phyloP scores from a whole-genome alignment of 2,113 vertebrate species.

The Macquaria australasica region DNA sequence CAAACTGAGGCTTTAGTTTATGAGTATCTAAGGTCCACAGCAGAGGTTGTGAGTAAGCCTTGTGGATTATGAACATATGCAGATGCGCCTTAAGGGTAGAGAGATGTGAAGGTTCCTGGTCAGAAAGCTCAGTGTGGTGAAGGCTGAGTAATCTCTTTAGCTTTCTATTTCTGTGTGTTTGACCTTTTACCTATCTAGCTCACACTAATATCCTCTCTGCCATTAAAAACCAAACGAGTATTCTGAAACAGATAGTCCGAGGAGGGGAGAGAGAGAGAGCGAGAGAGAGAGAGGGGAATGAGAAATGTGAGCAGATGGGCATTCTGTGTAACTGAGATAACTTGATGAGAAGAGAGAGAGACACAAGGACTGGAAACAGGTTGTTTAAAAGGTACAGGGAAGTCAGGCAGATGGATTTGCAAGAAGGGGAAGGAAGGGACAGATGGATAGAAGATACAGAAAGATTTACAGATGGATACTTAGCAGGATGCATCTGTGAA shows the following conservation, averaged over 20 bases:
- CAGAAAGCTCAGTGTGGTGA: constrained; percentile 70
- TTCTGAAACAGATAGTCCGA: constrained; percentile 37
- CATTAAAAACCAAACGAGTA: constrained; percentile 67
- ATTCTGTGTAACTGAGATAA: constrained; percentile 59
- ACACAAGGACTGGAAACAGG: constrained; percentile 35
- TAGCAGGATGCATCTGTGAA: constrained; percentile 59
- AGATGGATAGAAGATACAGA: constrained; percentile 61
- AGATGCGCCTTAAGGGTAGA: constrained; percentile 70
- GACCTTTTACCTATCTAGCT: constrained; percentile 70
- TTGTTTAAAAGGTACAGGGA: constrained; percentile 56
- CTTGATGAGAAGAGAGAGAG: constrained; percentile 58
- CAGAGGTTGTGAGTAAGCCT: constrained; percentile 69
- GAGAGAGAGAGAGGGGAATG: neutral
- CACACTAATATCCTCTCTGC: constrained; percentile 64
- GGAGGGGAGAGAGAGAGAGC: neutral
- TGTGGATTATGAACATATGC: constrained; percentile 75
- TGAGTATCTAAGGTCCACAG: constrained; percentile 49
- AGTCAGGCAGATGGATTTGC: constrained; percentile 64
- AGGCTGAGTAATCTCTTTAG: constrained; percentile 77
- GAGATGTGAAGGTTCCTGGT: constrained; percentile 73
- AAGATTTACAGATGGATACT: constrained; percentile 67
- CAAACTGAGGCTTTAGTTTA: constrained; percentile 38
- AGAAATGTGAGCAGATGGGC: constrained; percentile 67
- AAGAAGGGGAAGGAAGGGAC: constrained; percentile 35
- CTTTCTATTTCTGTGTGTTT: constrained; percentile 76